Evolutionary conservation across 1,140 invertebrate species (phyloP).

Genomic region (Drepana arcuata): DNA sequence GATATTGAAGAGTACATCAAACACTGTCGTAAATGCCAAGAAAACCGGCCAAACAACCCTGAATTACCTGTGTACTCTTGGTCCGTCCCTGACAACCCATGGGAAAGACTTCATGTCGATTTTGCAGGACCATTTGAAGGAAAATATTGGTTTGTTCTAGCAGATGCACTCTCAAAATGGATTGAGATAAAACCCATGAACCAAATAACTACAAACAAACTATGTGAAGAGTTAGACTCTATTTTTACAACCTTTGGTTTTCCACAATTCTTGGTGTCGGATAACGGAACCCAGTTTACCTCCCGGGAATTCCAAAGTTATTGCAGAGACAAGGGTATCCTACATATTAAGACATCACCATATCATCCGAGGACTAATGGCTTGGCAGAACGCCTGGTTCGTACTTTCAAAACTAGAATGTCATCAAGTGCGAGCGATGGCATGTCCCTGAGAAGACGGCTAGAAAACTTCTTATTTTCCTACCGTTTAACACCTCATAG

Average conservation of each 20-base stretch:
- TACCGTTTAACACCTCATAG: conserved; percentile 19
- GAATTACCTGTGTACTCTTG: conserved; percentile 21
- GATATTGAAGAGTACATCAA: background rate
- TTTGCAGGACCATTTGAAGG: conserved; percentile 2
- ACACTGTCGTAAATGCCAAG: conserved; percentile 22
- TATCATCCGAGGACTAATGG: conserved; percentile 30
- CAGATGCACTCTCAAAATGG: conserved; percentile 5
- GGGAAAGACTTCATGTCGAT: background rate
- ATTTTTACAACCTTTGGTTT: conserved; percentile 18
- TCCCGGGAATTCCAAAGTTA: conserved; percentile 20
- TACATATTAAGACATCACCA: conserved; percentile 19
- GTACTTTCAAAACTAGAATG: conserved; percentile 31
- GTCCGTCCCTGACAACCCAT: background rate
- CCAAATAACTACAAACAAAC: background rate
- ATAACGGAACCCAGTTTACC: conserved; percentile 21
- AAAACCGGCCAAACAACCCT: conserved; percentile 14
- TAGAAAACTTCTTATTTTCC: conserved; percentile 20
- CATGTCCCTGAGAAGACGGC: background rate
- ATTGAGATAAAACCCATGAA: conserved; percentile 2
- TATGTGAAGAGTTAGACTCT: background rate
- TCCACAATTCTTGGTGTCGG: conserved; percentile 21
- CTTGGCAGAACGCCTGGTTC: conserved; percentile 31
- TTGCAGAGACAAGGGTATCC: conserved; percentile 17
- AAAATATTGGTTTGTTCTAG: conserved; percentile 1
- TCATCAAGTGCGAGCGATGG: conserved; percentile 13